Base-by-base conservation (phyloP, 2,113 vertebrate genomes). In the Nycticebus coucang region DNA sequence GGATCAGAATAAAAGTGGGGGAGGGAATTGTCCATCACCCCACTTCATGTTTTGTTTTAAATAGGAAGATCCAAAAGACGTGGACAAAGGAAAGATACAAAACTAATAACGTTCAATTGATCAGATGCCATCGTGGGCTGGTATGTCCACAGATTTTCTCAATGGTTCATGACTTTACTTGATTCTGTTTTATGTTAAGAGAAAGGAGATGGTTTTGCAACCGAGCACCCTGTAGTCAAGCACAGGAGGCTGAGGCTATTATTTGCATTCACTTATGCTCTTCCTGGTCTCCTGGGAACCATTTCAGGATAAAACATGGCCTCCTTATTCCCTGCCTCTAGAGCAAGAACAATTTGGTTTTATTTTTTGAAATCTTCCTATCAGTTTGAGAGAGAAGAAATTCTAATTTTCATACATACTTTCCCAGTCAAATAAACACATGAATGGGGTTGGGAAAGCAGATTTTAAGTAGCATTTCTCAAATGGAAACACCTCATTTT, bases 311-410 rank as follows among this genome's bases (percentile, higher is more conserved):
- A 88, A 96, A 96, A 84, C 77, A 96, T 80, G 69, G 60, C 93
- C 95, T 96, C 91, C 59, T 94, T 94, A 94, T 75, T 89, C 95
- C 64, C 45, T 79, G 72, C 18, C 89, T 94, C 71, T 83, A 93
- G 71, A 96, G 87, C 35, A 77, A 89, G 91, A 96, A 80, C 91
- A 92, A 87, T 94, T 97, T 95, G 89, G 83, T 87, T 84, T 96
- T 95, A 91, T 97, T 79, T 93, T 95, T 94, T 93, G 83, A 84
- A 84, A 94, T 97, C 93, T 89, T 97, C 84, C 79, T 87, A 71
- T 94, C 87, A 55, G 91, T 94, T 41, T 91, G 91, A 89, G 80
- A 81, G 37, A 94, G 50, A 94, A 90, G 85, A 95, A 78, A 97
- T 93, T 94, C 77, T 91, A 62, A 89, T 50, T 96, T 94, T 77